Base-by-base conservation (phyloP, 1,140 invertebrate species). In the Thaumatotibia leucotreta region DNA sequence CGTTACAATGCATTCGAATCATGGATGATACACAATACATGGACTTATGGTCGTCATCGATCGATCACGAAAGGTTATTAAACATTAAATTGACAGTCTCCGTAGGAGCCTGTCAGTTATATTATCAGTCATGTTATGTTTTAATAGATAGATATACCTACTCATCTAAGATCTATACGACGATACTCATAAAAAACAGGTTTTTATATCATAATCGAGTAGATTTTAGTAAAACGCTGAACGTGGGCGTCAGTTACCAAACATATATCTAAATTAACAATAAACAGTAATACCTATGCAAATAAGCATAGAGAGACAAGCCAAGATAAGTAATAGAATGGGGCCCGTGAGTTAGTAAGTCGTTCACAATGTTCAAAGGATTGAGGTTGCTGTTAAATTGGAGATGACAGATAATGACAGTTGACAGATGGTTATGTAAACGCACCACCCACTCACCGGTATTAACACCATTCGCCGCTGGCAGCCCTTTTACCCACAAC, bases 401-500 rank as follows among this genome's bases (percentile, higher is more conserved):
- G 64, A 58, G 63, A 67, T 67, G 50, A 63, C 35, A 58, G 64
- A 68, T 65, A 79, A 74, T 68, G 64, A 65, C 52, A 58, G 52
- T 58, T 29, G 52, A 58, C 24, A 58, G 24, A 45, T 45, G 17
- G 39, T 31, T 69, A n/a, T n/a, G n/a, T n/a, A n/a, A 76, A 76
- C 65, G 61, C 64, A 77, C 72, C 75, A 81, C 77, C 75, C 76
- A 88, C 81, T 88, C 82, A 89, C 84, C 82, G 72, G 75, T 70
- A 73, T 79, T 77, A 68, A 66, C 74, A 83, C 76, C 70, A 69
- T 76, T 78, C 72, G 67, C 64, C 65, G 79, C 68, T 64, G 70
- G 62, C 76, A 86, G 69, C 72, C 82, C 86, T 87, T 50, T 79
- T 79, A 83, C 71, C 82, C 78, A 80, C 75, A 83, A 87, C 69